Evolutionary conservation across 2,113 vertebrate genomes (phyloP), one percentile per base, ranked within the genome.

Genomic region (Condylura cristata): DNA sequence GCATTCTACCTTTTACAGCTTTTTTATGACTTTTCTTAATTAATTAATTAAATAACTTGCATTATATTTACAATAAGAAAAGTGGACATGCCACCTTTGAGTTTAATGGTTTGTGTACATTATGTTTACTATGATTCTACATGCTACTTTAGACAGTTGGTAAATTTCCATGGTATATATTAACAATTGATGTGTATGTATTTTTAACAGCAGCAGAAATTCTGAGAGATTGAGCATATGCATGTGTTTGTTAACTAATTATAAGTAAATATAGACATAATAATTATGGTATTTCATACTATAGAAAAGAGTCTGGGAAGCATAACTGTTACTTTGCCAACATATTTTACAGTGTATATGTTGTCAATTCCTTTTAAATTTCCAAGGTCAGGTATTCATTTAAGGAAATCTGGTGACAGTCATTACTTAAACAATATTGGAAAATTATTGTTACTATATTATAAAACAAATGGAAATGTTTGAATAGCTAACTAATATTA

Each of bases 251-350:
- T 71, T 44, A 68, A 82, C 16, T 51, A 86, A 44, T 82, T 88
- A 51, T 84, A 66, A 72, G 28, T 39, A 91, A 79, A 74, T 78
- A 53, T 26, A 78, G 85, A 86, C 87, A 71, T 48, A 92, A 61
- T 78, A 80, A 81, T 48, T 72, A 48, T 22, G 30, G 6, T 18
- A 68, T 44, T 63, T 68, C 87, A 58, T 44, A 6, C 51, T 22
- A 37, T 84, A 60, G 39, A 86, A 16, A 65, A 86, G 14, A 65
- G 17, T 22, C 20, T 60, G 1, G 28, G 39, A 61, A 88, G 46
- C 56, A n/a, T 46, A 46, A 68, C 48, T 70, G 14, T 53, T 70
- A 28, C 32, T 60, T 39, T 88, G n/a, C 39, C 63, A 79, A 84
- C 58, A 66, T 74, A 53, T 75, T 61, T 71, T 48, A 48, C 39